Evolutionary conservation across 2,888 invertebrate genomes (phyloP), one percentile per base, ranked within the genome.

Genomic region (Eremobia ochroleuca): DNA sequence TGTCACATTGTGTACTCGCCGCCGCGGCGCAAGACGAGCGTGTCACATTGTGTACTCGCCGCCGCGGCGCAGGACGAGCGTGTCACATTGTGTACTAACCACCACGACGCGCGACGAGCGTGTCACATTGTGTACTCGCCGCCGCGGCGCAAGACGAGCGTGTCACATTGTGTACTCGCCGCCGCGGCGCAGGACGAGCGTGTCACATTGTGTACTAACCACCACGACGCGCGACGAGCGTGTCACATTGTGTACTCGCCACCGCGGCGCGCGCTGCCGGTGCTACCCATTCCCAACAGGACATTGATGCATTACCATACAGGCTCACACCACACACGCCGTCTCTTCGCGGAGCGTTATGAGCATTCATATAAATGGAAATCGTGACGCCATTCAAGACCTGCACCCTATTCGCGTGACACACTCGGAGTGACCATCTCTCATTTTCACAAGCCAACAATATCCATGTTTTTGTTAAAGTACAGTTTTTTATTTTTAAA

Each of bases 251-350:
- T 78, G 28, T 18, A 18, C 28, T 6, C 34, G n/a, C 40, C 21
- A 4, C 34, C 37, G 37, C 8, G 37, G 37, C 37, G 4, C 37
- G 34, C 3, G 31, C 3, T 11, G 31, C 43, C 15, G 67, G 37
- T 18, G 59, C 9, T 49, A 5, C 76, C 37, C 28, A 2, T n/a
- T 37, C 15, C 1, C 37, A n/a, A 15, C n/a, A 64, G 4, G n/a
- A 64, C 1, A 21, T 52, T 59, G 59, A 81, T 81, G 59, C 73
- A 81, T 73, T 34, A 37, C 34, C 73, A 34, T n/a, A 72, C 52
- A 52, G 8, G 40, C 43, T 11, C 6, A 25, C n/a, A n/a, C n/a
- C n/a, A n/a, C 4, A 28, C 40, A 66, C 69, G 25, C 43, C 43
- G 40, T n/a, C 55, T 73, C 49, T 43, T 31, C n/a, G 5, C 31